Conservation (phyloP, 2,888 invertebrate species). For the Zeuzera pyrina region DNA sequence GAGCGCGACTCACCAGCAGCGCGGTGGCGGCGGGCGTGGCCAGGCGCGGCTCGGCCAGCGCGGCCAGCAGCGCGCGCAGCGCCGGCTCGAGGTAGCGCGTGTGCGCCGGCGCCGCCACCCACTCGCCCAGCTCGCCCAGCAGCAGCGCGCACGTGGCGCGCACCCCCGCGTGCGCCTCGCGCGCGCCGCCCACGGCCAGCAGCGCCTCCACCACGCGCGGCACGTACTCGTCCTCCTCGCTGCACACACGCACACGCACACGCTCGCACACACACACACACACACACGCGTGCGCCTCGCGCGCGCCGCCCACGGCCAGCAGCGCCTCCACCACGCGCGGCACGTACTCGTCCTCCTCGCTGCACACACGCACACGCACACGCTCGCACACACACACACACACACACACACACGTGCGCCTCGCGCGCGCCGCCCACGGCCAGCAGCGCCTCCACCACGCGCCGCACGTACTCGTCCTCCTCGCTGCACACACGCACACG, state of each 20-base stretch:
- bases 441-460: constrained; percentile 93
- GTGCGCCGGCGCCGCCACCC: constrained; percentile 93
- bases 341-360: constrained; percentile 92
- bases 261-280: too few relatives aligned
- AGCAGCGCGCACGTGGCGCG: constrained; percentile 90
- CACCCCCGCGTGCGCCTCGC: constrained; percentile 88
- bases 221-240: constrained; percentile 92
- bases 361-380: too few relatives aligned
- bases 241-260: too few relatives aligned
- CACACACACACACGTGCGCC: constrained; percentile 89
- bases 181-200: constrained; percentile 86
- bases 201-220: constrained; percentile 95
- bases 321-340: constrained; percentile 95
- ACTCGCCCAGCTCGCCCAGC: constrained; percentile 93
- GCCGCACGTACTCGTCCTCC: constrained; percentile 93
- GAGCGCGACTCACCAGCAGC: too few relatives aligned
- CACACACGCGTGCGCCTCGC: constrained; percentile 88
- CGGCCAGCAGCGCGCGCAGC: constrained; percentile 83
- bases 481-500: too few relatives aligned
- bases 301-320: constrained; percentile 86
- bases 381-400: too few relatives aligned
- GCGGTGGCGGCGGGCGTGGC: constrained; percentile 88
- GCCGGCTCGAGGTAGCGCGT: constrained; percentile 86
- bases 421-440: constrained; percentile 86
- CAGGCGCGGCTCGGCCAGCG: constrained; percentile 81